Evolutionary conservation across 2,888 invertebrate species (phyloP), one percentile per base, ranked within the genome.

Genomic region (Microctonus brassicae): DNA sequence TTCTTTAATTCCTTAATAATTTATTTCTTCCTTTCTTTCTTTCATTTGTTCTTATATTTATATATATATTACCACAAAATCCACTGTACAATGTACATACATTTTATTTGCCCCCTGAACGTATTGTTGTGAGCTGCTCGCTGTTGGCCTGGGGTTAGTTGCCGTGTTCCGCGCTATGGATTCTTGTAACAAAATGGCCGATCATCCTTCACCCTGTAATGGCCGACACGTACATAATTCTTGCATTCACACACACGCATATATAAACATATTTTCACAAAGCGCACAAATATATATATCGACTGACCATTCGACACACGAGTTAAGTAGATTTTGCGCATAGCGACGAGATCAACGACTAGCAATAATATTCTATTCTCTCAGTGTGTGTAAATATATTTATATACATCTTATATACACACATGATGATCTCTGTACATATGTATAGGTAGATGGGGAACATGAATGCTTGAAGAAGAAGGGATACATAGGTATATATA

Each of bases 181-280:
- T 64, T 47, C n/a, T 70, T 58, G 53, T 68, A 69, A 63, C 67
- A 76, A 76, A 76, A 76, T 76, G 76, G 72, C 73, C 63, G 73
- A 47, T 63, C 72, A 72, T 76, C 58, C 52, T 69, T 75, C 66
- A 70, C 65, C 72, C 53, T 69, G 69, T 76, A 76, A 76, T 76
- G 74, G 73, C 76, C 33, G 71, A 68, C 39, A 20, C 39, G 17
- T 58, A 61, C n/a, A 53, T n/a, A n/a, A n/a, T n/a, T 33, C 6
- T 6, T n/a, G 3, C 24, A 13, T 42, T 42, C 39, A 33, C 20
- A 57, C 36, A 63, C 57, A 63, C 34, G 17, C 52, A 57, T 58
- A 60, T 39, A 36, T 39, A 36, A 58, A 55, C 57, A 55, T 29
- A 29, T 58, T 68, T 47, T 42, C 13, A 22, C 47, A 65, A 26